These are phyloP conservation scores for Dascillus cervinus DNA, from an alignment of 2,888 invertebrate species.

Conservation along the genomic window DNA sequence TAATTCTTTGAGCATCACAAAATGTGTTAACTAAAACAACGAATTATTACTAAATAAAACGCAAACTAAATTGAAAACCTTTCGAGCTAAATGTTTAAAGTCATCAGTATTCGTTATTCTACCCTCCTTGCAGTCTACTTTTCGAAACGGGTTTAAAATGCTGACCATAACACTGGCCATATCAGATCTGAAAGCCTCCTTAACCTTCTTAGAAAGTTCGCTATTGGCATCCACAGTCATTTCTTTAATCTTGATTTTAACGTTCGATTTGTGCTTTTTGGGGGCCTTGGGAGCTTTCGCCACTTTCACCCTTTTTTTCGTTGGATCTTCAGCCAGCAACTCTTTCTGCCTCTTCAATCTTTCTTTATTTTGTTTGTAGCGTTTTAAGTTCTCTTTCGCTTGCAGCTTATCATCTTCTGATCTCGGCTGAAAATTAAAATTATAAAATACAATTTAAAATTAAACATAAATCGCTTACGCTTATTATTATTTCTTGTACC, in stretches of 20 bases:
- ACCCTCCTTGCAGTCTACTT: conserved; percentile 75
- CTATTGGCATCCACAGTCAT: conserved; percentile 37
- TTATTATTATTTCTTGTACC: conserved; percentile 54
- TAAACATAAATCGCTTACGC: conserved; percentile 44
- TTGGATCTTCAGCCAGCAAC: conserved; percentile 37
- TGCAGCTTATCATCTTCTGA: conserved; percentile 70
- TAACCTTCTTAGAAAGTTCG: conserved; percentile 60
- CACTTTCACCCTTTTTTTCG: conserved; percentile 42
- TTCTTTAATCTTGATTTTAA: conserved; percentile 35
- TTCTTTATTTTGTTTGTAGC: conserved; percentile 74
- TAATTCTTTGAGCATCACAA: conserved; percentile 90
- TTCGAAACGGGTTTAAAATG: conserved; percentile 81
- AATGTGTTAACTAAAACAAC: conserved; percentile 75
- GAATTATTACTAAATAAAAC: conserved; percentile 2
- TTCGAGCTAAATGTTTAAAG: conserved; percentile 89
- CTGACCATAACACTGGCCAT: conserved; percentile 79
- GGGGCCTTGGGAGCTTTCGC: conserved; percentile 22
- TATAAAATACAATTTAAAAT: background rate
- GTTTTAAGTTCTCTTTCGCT: conserved; percentile 61
- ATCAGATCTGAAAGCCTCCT: conserved; percentile 75
- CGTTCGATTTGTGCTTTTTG: conserved; percentile 27
- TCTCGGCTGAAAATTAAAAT: conserved; percentile 54
- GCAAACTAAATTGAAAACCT: conserved; percentile 50
- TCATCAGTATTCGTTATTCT: conserved; percentile 84
- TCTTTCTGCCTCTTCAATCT: conserved; percentile 64